Base-by-base conservation (phyloP, 2,797 vertebrate genomes). In the Champsocephalus gunnari region DNA sequence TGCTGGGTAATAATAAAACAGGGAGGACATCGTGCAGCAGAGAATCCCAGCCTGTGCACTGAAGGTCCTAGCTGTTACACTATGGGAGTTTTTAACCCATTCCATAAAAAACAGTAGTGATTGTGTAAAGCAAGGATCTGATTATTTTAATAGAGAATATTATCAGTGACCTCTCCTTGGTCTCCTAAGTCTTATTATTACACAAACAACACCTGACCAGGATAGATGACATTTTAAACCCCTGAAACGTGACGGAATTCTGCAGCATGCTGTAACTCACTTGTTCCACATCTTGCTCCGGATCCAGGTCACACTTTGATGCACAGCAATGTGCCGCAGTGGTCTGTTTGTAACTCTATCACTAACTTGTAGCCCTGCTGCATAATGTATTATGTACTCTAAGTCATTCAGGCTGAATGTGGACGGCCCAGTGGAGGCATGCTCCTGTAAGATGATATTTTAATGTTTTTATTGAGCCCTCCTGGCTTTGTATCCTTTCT, bases 311-410 rank as follows among this genome's bases (percentile, higher is more conserved):
- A 89, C 87, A 82, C 79, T 49, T 54, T 58, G 75, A 78, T 87
- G 88, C 87, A 72, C 89, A 83, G 82, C 82, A 74, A 83, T 82
- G 83, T 79, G 79, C 88, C 86, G 90, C 91, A 84, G 86, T 75
- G 71, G 64, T 84, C 85, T 54, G 54, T 81, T 80, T 81, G 80
- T 74, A 86, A 87, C 79, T 79, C 75, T 81, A 85, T 87, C 88
- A 79, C 85, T 75, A 87, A 71, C 87, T 80, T 54, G 4, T 12
- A 16, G 58, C 62, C 71, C 77, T 17, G 67, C 69, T 21, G 61
- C 72, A 80, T 78, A 78, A 77, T 77, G 71, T 77, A 74, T 77
- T 17, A 34, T 51, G 79, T 72, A 54, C 79, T 63, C 71, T 70
- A 89, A 85, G 83, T 72, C 67, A 1, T 62, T 75, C 64, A 44